Evolutionary conservation across 2,113 vertebrate genomes (phyloP).

Genomic region (Pygathrix nemaeus): DNA sequence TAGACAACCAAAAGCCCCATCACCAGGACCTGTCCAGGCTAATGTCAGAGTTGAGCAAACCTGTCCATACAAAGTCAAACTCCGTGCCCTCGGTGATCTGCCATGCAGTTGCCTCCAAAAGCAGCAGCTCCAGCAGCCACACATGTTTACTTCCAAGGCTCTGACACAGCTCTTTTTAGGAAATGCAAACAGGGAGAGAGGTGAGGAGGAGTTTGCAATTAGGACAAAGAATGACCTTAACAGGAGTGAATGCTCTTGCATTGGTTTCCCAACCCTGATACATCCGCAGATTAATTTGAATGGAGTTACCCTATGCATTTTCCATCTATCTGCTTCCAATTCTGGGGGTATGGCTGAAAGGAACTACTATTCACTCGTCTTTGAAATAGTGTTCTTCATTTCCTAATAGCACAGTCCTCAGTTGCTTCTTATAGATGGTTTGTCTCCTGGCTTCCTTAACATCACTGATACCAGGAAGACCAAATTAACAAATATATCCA

Average conservation of each 20-base stretch:
- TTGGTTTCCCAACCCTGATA: neutral
- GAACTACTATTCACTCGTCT: neutral
- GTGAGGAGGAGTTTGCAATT: neutral
- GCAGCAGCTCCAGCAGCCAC: neutral
- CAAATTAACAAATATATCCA: neutral
- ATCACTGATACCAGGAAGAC: neutral
- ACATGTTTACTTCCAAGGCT: constrained; percentile 29
- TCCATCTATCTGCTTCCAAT: neutral
- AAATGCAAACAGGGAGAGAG: neutral
- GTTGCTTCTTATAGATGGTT: neutral
- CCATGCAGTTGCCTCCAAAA: neutral
- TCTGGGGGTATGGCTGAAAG: neutral
- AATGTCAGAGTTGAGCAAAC: neutral
- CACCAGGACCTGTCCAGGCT: neutral
- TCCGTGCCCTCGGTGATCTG: neutral
- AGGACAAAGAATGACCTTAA: constrained; percentile 16
- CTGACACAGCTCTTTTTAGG: neutral
- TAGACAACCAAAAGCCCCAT: neutral
- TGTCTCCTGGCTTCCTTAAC: neutral
- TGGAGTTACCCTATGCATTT: neutral
- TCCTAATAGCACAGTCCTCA: neutral
- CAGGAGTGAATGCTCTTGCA: neutral
- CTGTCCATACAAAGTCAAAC: neutral
- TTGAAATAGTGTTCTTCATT: neutral
- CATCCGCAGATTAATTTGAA: neutral